phyloP scores from a whole-genome alignment of 2,888 invertebrate species.

The Andrena flavipes region DNA sequence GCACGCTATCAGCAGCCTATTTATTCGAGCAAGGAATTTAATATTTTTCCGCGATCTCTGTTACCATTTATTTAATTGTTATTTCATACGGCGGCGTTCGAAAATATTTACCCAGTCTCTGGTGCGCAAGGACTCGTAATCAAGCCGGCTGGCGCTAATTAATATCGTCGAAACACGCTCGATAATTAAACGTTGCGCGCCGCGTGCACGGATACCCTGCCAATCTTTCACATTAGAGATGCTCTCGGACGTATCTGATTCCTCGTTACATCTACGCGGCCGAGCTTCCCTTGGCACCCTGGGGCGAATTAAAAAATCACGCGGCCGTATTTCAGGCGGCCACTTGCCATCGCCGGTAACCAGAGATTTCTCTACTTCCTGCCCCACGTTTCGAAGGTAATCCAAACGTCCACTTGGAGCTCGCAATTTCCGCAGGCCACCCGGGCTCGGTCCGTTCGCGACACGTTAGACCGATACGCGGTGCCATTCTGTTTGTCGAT shows the following conservation, averaged over 20 bases:
- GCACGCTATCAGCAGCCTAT: constrained; percentile 18
- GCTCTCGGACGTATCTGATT: not conserved
- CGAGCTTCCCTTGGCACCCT: not conserved
- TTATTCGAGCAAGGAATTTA: constrained; percentile 22
- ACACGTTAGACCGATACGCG: not conserved
- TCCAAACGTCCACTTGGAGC: not conserved
- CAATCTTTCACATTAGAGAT: not conserved
- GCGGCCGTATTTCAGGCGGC: not conserved
- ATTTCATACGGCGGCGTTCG: constrained; percentile 36
- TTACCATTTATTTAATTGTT: constrained; percentile 50
- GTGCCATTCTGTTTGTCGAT: constrained; percentile 9
- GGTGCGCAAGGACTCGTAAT: constrained; percentile 23
- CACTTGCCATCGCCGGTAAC: not conserved
- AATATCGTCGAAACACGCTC: not conserved
- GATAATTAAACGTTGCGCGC: constrained; percentile 17
- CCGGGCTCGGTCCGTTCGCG: not conserved
- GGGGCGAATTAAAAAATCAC: not conserved
- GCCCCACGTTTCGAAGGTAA: not conserved
- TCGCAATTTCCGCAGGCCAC: constrained; percentile 12
- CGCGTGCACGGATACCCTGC: not conserved
- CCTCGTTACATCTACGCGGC: not conserved
- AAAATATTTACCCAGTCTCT: constrained; percentile 49
- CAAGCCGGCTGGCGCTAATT: constrained; percentile 42
- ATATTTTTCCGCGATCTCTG: constrained; percentile 43
- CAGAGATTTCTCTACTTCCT: not conserved